Percentiles rank a stretch among this genome's conserved stretches.
Evolutionary conservation across 2,113 vertebrate species (phyloP).

Genomic region (Tangachromis dhanisi): DNA sequence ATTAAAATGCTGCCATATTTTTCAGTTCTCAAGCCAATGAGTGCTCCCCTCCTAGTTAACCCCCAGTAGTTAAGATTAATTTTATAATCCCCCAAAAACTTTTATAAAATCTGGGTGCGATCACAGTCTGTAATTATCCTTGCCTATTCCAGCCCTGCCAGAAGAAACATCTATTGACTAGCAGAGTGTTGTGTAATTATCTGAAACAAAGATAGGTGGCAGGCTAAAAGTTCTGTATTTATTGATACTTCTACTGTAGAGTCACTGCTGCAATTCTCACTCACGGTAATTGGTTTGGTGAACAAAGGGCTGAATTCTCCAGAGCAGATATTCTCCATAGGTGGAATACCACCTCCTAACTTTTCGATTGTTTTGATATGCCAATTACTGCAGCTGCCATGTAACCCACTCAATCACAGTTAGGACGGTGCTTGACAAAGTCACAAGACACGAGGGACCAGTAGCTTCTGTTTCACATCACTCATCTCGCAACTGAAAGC

Average conservation of each 20-base stretch:
- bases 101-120: neutral
- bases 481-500: conserved; percentile 21
- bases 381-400: conserved; percentile 30
- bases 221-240: neutral
- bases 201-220: neutral
- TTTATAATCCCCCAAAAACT: neutral
- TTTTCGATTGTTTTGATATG: conserved; percentile 30
- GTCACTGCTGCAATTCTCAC: neutral
- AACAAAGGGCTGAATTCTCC: conserved; percentile 40
- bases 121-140: neutral
- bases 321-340: neutral
- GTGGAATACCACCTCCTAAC: neutral
- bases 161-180: neutral
- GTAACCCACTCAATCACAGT: conserved; percentile 35
- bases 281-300: conserved; percentile 34
- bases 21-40: neutral
- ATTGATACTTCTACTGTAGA: neutral
- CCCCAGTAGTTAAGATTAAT: neutral
- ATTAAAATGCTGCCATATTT: neutral
- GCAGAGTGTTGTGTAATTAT: neutral
- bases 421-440: conserved; percentile 31
- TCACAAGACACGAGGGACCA: conserved; percentile 24
- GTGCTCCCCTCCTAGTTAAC: neutral
- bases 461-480: conserved; percentile 17
- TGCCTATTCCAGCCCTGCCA: neutral